Conservation (phyloP, 2,113 vertebrate genomes). For the Ahaetulla prasina region DNA sequence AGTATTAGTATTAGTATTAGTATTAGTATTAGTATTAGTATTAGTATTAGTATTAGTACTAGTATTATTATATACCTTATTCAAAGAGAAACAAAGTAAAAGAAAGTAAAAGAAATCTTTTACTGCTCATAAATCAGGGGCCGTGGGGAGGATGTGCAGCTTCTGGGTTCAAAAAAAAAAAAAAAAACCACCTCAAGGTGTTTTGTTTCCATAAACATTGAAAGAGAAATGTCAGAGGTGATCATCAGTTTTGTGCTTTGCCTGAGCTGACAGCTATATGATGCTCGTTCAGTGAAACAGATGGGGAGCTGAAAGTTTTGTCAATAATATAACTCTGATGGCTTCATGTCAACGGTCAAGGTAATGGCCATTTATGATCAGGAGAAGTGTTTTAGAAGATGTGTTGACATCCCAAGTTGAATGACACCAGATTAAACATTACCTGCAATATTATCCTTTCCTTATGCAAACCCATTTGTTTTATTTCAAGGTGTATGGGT, state of each 20-base stretch:
- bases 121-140: constrained; percentile 18
- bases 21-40: too few species aligned
- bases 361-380: constrained; percentile 95
- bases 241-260: constrained; percentile 82
- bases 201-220: constrained; percentile 98
- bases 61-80: neutral
- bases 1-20: too few species aligned
- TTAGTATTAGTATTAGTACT: too few species aligned
- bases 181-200: constrained; percentile 71
- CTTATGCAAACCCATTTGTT: neutral
- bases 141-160: neutral
- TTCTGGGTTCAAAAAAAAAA: constrained; percentile 75
- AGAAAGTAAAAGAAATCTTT: rapidly evolving
- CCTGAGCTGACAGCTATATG: constrained; percentile 98
- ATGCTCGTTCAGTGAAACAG: constrained; percentile 96
- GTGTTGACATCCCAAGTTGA: constrained; percentile 3
- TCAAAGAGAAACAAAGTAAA: neutral
- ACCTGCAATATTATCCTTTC: neutral
- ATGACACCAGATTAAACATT: neutral
- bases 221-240: constrained; percentile 93
- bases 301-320: constrained; percentile 98
- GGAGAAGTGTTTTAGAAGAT: constrained; percentile 54
- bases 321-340: constrained; percentile 99
- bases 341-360: constrained; percentile 96
- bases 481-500: constrained; percentile 28